Evolutionary conservation across 2,797 vertebrate genomes (phyloP).

Genomic region (Dermochelys coriacea): DNA sequence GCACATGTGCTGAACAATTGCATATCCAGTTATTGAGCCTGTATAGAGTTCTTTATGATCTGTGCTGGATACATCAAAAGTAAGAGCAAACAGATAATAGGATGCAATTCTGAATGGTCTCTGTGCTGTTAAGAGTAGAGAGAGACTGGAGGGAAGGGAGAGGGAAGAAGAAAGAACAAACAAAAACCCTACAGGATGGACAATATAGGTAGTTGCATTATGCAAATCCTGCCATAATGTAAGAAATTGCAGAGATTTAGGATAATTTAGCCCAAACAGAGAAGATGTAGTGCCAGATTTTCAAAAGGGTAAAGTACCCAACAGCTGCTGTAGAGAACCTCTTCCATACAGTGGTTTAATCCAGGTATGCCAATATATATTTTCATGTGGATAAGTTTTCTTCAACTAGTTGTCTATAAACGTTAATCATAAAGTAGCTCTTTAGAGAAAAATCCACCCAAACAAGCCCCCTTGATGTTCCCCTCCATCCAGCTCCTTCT

Average conservation of each 20-base stretch:
- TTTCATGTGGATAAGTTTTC: background rate
- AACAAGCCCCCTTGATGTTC: background rate
- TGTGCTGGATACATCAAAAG: background rate
- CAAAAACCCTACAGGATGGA: background rate
- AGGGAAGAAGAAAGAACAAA: background rate
- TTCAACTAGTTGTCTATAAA: background rate
- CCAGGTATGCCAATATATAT: background rate
- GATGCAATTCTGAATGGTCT: background rate
- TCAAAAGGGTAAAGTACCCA: background rate
- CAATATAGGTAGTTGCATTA: background rate
- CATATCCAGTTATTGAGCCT: background rate
- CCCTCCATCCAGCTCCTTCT: background rate
- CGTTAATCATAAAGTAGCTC: background rate
- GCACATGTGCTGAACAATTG: rapidly evolving
- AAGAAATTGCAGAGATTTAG: background rate
- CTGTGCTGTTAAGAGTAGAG: background rate
- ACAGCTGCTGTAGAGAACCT: too few species aligned
- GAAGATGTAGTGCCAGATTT: background rate
- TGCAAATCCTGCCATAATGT: background rate
- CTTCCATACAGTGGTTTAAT: background rate
- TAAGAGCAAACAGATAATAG: background rate
- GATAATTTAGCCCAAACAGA: background rate
- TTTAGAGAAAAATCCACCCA: background rate
- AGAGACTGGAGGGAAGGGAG: background rate
- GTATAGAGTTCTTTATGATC: background rate